Base-by-base conservation (phyloP, 2,888 invertebrate species). In the Cetonia aurata region DNA sequence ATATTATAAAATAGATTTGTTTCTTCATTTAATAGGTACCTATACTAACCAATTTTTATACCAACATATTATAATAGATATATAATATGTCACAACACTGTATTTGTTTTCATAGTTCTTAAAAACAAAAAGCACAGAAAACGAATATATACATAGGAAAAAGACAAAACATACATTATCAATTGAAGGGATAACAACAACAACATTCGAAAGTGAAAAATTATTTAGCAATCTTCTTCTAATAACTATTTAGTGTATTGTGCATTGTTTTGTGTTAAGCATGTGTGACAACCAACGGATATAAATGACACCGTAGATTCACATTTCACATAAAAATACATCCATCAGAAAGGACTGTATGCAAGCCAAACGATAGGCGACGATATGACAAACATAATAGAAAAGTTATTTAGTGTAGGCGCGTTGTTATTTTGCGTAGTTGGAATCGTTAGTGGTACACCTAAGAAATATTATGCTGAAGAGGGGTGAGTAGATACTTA, bases 181-280 rank as follows among this genome's bases (percentile, higher is more conserved):
- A 31, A 25, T 60, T 31, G 44, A 50, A 41, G n/a, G 67, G 42
- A 41, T 10, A 46, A 68, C 33, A 37, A 6, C 33, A 37, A 6
- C 37, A 37, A 37, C 74, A 79, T 79, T 74, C 69, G 71, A 73
- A 70, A 71, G 72, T 70, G 66, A 73, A 70, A 62, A 71, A 74
- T 68, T 74, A 74, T n/a, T 74, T 75, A 70, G 71, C 74, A 74
- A 71, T 57, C 65, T 48, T 53, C 41, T 57, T 67, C 57, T 50
- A 65, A 65, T 50, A 65, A 50, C 37, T 50, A 55, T 56, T 67
- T 55, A 48, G 17, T 44, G 55, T 65, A 68, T 74, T 77, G 79
- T 82, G 80, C 77, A 82, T 83, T 84, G 83, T 83, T 75, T 79
- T 80, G 79, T 80, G 81, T 78, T 77, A 82, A 77, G 78, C 70